Percentiles rank a stretch among this genome's conserved stretches.
Evolutionary conservation across 2,797 vertebrate genomes (phyloP).

Genomic region (Lacerta bilineata): DNA sequence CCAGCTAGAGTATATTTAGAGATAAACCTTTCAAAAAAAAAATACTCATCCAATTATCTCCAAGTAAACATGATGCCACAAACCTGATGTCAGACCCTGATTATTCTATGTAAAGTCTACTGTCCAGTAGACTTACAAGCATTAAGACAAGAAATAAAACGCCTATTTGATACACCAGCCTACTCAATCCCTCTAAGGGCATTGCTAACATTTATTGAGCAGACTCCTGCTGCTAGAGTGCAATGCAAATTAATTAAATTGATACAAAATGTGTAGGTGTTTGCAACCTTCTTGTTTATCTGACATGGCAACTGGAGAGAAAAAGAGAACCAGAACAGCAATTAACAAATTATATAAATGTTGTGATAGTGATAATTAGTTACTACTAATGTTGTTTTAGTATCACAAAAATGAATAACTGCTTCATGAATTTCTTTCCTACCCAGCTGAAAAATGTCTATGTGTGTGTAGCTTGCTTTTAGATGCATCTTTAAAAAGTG

Average conservation of each 20-base stretch:
- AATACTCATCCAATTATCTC: neutral
- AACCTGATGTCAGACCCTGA: neutral
- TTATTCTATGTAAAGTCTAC: neutral
- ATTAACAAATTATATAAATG: slow-evolving; percentile 67
- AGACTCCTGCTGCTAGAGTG: slow-evolving; percentile 46
- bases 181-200: slow-evolving; percentile 19
- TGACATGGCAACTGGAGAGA: slow-evolving; percentile 54
- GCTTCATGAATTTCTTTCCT: slow-evolving; percentile 52
- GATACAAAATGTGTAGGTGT: slow-evolving; percentile 9
- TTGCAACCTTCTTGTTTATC: slow-evolving; percentile 52
- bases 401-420: slow-evolving; percentile 55
- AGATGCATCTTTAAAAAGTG: slow-evolving; percentile 44
- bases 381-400: slow-evolving; percentile 53
- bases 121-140: neutral
- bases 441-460: slow-evolving; percentile 38
- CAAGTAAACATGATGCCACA: neutral
- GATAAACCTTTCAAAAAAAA: neutral
- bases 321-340: slow-evolving; percentile 40
- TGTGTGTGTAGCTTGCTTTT: slow-evolving; percentile 24
- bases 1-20: neutral
- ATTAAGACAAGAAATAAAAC: slow-evolving; percentile 18
- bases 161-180: slow-evolving; percentile 32
- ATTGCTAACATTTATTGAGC: slow-evolving; percentile 54
- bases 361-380: slow-evolving; percentile 61
- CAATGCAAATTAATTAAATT: slow-evolving; percentile 56